Percentiles rank a stretch among this genome's conserved stretches.
These are phyloP conservation scores for Hirudo medicinalis DNA, from an alignment of 1,140 invertebrate genomes.

Conservation along the genomic window DNA sequence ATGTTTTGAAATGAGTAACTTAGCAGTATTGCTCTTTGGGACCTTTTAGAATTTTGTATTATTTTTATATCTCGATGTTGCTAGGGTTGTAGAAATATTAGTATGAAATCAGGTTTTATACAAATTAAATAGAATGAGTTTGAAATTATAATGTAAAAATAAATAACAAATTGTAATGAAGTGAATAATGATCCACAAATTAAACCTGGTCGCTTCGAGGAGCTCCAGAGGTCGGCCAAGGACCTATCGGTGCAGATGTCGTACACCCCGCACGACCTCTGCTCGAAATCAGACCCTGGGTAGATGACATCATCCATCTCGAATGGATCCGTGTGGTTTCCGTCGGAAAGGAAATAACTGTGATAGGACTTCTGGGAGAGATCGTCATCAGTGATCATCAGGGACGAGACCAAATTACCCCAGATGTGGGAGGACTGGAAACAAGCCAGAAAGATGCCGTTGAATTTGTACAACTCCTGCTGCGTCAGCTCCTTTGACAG, in stretches of 20 bases:
- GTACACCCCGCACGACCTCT: slow-evolving; percentile 2
- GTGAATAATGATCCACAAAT: no score
- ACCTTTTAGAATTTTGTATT: no score
- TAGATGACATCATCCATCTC: not conserved
- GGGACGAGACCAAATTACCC: slow-evolving; percentile 37
- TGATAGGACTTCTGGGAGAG: not conserved
- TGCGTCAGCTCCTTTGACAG: slow-evolving; percentile 30
- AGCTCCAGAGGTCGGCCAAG: no score
- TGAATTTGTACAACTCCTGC: slow-evolving; percentile 36
- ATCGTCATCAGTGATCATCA: slow-evolving; percentile 27
- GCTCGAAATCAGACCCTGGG: not conserved
- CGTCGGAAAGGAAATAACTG: not conserved
- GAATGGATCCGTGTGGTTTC: not conserved
- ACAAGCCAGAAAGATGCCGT: slow-evolving; percentile 39
- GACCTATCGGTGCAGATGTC: not conserved
- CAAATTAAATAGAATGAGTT: no score
- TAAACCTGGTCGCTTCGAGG: no score
- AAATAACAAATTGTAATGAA: no score
- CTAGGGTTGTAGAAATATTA: no score
- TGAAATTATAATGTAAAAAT: no score
- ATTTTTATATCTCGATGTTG: no score
- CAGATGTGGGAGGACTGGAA: slow-evolving; percentile 41
- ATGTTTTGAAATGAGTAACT: no score
- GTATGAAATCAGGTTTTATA: no score
- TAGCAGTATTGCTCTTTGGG: no score